These are phyloP conservation scores for Centruroides sculpturatus DNA, from an alignment of 1,140 invertebrate species.

Conservation along the genomic window DNA sequence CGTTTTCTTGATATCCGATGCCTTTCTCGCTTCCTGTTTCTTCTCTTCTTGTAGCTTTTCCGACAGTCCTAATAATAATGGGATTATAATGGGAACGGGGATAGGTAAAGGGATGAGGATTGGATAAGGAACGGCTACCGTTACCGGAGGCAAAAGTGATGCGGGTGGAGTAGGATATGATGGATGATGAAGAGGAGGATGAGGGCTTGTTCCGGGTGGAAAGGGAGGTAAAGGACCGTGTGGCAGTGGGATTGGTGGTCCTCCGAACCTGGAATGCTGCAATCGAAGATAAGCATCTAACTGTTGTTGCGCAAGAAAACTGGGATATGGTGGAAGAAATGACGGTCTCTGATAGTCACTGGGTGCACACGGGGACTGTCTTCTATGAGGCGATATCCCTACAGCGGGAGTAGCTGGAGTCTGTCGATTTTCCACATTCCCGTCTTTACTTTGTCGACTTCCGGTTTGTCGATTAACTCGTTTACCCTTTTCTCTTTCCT, in stretches of 20 bases:
- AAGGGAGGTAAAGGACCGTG: constrained; percentile 1
- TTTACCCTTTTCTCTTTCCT: too few species aligned
- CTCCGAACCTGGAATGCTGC: constrained; percentile 4
- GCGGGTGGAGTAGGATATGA: not conserved
- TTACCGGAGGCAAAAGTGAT: constrained; percentile 4
- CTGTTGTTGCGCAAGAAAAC: constrained; percentile 5
- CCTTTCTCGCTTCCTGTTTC: not conserved
- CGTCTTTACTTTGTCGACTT: not conserved
- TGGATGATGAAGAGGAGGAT: not conserved
- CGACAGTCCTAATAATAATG: constrained; percentile 5
- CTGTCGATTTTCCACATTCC: not conserved
- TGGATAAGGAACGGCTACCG: constrained; percentile 15
- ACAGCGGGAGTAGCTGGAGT: not conserved
- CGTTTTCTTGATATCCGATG: not conserved
- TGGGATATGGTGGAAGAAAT: not conserved
- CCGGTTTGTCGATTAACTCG: not conserved
- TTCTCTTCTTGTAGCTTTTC: not conserved
- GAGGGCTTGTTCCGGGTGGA: not conserved
- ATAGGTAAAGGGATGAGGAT: constrained; percentile 14
- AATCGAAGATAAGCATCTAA: constrained; percentile 9
- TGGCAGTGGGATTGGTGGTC: not conserved
- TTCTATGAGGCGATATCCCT: not conserved
- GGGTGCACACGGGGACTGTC: not conserved
- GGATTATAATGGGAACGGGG: constrained; percentile 12
- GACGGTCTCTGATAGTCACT: not conserved